Evolutionary conservation across 2,888 invertebrate species (phyloP), one percentile per base, ranked within the genome.

Genomic region (Ichneumoninae sp.): DNA sequence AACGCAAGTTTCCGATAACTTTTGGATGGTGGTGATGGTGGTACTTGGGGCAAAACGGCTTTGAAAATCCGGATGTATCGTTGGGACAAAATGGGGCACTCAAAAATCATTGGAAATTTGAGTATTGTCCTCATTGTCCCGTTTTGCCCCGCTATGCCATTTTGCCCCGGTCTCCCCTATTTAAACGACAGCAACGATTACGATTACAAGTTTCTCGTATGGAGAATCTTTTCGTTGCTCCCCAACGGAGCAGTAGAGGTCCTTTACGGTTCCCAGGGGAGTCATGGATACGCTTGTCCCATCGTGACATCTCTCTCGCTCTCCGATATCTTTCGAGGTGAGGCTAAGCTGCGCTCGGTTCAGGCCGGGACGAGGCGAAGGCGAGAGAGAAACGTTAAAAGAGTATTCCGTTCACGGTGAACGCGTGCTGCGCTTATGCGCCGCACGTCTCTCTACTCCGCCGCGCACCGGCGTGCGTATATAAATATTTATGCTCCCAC

Each of bases 401-500:
- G 82, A 71, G 69, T 86, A 86, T 87, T 87, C 85, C 75, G 65
- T 87, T 65, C 85, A 86, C 85, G 86, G 73, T 52, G 71, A 85
- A 83, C 87, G 83, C 85, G 85, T 86, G 85, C 85, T 81, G 81
- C 74, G 85, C 82, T 87, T 86, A 87, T 87, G 80, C 87, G 82
- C 81, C 82, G 85, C 87, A 87, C 87, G 87, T 87, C 83, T 87
- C 81, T 82, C 68, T 81, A 65, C 81, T 84, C 76, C 85, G 85
- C 77, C 80, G 86, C 85, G 85, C 86, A 86, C 81, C 81, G 83
- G 69, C 83, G 80, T 77, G 77, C 85, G 80, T 85, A 87, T 87
- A 87, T 87, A 87, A 87, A 87, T 87, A 87, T 87, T 85, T 87
- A 87, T 87, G 85, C 83, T 86, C 85, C 84, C 85, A 86, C 81